Evolutionary conservation across 2,888 invertebrate species (phyloP).

Genomic region (Charanyca ferruginea): DNA sequence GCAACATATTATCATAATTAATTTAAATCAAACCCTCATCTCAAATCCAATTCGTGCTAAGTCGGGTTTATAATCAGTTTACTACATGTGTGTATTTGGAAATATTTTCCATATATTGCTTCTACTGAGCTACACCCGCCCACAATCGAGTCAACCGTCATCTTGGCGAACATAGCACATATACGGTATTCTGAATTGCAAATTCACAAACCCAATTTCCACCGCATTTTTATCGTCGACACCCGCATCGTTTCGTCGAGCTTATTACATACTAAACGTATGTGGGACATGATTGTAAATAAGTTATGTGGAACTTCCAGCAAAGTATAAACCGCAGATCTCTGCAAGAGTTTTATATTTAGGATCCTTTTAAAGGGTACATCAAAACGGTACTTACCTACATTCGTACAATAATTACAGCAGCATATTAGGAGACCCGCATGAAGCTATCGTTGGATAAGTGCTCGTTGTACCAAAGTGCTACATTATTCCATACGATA

Average conservation of each 20-base stretch:
- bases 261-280: conserved; percentile 36
- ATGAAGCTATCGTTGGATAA: conserved; percentile 47
- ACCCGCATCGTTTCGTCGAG: conserved; percentile 22
- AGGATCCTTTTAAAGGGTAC: conserved; percentile 12
- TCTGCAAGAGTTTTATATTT: conserved; percentile 11
- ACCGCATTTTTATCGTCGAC: conserved; percentile 53
- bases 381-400: conserved; percentile 4
- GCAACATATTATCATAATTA: neutral
- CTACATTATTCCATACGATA: conserved; percentile 49
- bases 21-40: conserved; percentile 24
- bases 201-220: conserved; percentile 60
- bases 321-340: neutral
- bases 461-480: conserved; percentile 51
- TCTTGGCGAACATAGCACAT: conserved; percentile 46
- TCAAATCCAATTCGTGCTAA: conserved; percentile 28
- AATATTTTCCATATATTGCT: conserved; percentile 45
- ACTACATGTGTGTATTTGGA: conserved; percentile 22
- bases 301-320: conserved; percentile 24
- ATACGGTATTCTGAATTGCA: conserved; percentile 63
- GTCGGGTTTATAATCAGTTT: conserved; percentile 32
- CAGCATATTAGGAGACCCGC: conserved; percentile 38
- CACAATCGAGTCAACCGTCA: conserved; percentile 54
- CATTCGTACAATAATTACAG: conserved; percentile 20
- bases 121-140: conserved; percentile 24
- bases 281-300: conserved; percentile 36